Evolutionary conservation across 2,888 invertebrate genomes (phyloP).

Genomic region (Nysson spinosus): DNA sequence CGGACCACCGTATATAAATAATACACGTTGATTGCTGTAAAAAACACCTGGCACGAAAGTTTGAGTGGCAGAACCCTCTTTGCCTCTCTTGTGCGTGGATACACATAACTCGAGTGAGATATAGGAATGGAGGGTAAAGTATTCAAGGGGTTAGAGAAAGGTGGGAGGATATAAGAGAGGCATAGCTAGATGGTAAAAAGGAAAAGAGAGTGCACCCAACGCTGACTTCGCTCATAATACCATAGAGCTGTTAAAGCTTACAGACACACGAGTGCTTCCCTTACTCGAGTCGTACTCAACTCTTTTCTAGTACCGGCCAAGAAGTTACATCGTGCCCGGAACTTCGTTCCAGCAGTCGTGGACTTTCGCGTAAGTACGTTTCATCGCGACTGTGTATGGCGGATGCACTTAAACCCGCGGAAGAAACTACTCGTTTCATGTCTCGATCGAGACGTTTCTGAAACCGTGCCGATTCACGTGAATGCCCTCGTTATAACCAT

Average conservation of each 20-base stretch:
- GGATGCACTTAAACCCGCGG: constrained; percentile 30
- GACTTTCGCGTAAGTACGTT: constrained; percentile 40
- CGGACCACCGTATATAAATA: neutral
- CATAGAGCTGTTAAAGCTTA: constrained; percentile 50
- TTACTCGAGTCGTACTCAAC: constrained; percentile 41
- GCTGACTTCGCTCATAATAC: constrained; percentile 55
- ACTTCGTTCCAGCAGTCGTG: constrained; percentile 41
- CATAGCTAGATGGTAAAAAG: constrained; percentile 25
- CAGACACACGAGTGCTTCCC: constrained; percentile 47
- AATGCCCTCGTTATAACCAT: neutral
- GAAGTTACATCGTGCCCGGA: constrained; percentile 42
- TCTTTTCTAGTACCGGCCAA: constrained; percentile 44
- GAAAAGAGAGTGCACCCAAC: constrained; percentile 23
- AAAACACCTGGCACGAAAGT: constrained; percentile 2
- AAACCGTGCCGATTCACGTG: neutral
- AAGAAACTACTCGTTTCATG: constrained; percentile 34
- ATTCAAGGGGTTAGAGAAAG: neutral
- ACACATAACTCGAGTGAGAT: constrained; percentile 33
- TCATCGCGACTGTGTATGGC: constrained; percentile 20
- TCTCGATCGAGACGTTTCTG: constrained; percentile 32
- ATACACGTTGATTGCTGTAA: neutral
- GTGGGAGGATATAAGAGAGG: neutral
- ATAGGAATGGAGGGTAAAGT: neutral
- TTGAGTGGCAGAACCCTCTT: constrained; percentile 19
- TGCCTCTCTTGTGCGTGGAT: constrained; percentile 13